A percentile compares a stretch with the other conserved stretches of the same genome.
These are phyloP conservation scores for Pantelozetes paolii DNA, from an alignment of 2,888 invertebrate species.

Conservation along the genomic window DNA sequence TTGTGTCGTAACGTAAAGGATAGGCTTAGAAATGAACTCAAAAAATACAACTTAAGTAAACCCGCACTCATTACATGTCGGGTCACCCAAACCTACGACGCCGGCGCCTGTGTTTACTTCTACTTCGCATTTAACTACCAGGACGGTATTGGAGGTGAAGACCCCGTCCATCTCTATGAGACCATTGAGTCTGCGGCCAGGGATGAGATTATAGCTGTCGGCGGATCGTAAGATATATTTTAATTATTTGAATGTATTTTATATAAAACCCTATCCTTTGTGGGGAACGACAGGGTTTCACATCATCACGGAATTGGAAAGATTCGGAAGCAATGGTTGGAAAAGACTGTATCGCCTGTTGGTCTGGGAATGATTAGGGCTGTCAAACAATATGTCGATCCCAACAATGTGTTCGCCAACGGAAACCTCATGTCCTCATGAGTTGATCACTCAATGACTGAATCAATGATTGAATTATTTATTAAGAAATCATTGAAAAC, in stretches of 20 bases:
- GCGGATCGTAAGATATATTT: constrained; percentile 51
- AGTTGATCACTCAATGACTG: background rate
- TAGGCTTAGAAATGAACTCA: constrained; percentile 60
- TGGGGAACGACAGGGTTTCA: constrained; percentile 56
- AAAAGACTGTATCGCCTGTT: constrained; percentile 72
- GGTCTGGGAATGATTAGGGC: constrained; percentile 73
- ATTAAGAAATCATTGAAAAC: background rate
- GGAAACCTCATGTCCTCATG: constrained; percentile 64
- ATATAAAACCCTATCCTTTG: too few relatives aligned
- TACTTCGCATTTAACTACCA: constrained; percentile 77
- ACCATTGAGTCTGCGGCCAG: constrained; percentile 53
- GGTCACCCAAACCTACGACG: constrained; percentile 94
- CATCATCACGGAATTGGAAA: constrained; percentile 74
- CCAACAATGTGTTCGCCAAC: constrained; percentile 85
- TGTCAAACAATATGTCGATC: constrained; percentile 82
- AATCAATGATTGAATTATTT: background rate
- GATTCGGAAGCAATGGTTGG: constrained; percentile 77
- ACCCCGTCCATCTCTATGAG: constrained; percentile 47
- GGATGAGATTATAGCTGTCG: constrained; percentile 59
- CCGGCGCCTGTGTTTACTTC: constrained; percentile 93
- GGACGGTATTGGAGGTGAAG: constrained; percentile 50
- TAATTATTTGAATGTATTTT: background rate
- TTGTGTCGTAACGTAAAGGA: constrained; percentile 86
- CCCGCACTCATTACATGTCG: constrained; percentile 68
- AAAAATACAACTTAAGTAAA: constrained; percentile 59